Base-by-base conservation (phyloP, 2,888 invertebrate genomes). In the Malthinus seriepunctatus region DNA sequence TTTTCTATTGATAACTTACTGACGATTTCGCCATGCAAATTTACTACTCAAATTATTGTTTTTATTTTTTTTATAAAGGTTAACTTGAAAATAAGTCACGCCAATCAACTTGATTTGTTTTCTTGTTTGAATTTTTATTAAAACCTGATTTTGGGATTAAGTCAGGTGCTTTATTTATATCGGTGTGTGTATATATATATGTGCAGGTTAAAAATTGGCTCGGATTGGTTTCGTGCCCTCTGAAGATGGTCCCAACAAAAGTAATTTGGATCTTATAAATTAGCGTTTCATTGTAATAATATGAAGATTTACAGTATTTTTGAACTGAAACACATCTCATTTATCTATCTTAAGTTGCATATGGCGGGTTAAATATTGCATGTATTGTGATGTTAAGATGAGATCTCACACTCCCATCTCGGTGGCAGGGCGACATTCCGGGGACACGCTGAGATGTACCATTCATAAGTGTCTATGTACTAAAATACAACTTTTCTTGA, bases 301-400 rank as follows among this genome's bases (percentile, higher is more conserved):
- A 23, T 69, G 62, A 68, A 74, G 76, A 76, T 75, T 75, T 71
- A 73, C 72, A 71, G 68, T 69, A 66, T 70, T 68, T 63, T 67
- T 64, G 3, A 23, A 66, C 65, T 66, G 63, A 67, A 71, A 70
- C 66, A 68, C 66, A 68, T 67, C 67, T 63, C 67, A 70, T 70
- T 70, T 68, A 68, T 70, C 70, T 70, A 66, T 67, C 67, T 70
- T 70, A 68, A 53, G 62, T 56, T 59, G 67, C 68, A 68, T 65
- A 68, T 68, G 68, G 68, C 68, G 63, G 67, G 70, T 76, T 75
- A 77, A 76, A 74, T 76, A 77, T 77, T 70, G 66, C 73, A 60
- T 51, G 72, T 69, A 76, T 78, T 77, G 77, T 78, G 72, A 76
- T 76, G 76, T 75, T 74, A 76, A 75, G 76, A 76, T 74, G 75